These are phyloP conservation scores for Radopholus similis DNA, from an alignment of 1,140 invertebrate species.

Conservation along the genomic window DNA sequence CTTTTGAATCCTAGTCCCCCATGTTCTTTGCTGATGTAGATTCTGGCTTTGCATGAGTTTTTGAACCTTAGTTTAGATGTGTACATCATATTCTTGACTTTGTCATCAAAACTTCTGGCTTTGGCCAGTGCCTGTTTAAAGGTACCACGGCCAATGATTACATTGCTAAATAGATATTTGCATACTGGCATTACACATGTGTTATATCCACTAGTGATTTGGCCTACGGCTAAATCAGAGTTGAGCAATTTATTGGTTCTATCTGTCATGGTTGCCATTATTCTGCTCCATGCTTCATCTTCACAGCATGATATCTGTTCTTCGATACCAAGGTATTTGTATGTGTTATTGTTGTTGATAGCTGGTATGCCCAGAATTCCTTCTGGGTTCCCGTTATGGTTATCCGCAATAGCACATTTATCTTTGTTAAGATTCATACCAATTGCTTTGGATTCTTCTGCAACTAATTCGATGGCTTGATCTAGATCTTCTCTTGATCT, in stretches of 20 bases:
- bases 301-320: neutral
- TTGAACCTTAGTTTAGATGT: slow-evolving; percentile 22
- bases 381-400: no score
- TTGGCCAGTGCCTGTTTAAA: neutral
- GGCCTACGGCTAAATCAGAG: slow-evolving; percentile 13
- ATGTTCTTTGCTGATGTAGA: neutral
- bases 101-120: neutral
- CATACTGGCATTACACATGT: slow-evolving; percentile 11
- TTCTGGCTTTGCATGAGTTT: neutral
- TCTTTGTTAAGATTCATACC: slow-evolving; percentile 17
- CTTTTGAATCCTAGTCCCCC: slow-evolving; percentile 23
- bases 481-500: neutral
- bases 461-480: neutral
- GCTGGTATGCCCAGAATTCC: slow-evolving; percentile 17
- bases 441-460: slow-evolving; percentile 2
- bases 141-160: slow-evolving; percentile 16
- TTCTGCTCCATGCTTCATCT: slow-evolving; percentile 21
- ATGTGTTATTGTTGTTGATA: neutral
- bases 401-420: slow-evolving; percentile 20
- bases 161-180: slow-evolving; percentile 25
- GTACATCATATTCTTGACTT: neutral
- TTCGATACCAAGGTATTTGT: slow-evolving; percentile 34
- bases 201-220: slow-evolving; percentile 6
- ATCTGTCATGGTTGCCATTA: neutral
- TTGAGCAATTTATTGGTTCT: neutral